Evolutionary conservation across 2,113 vertebrate species (phyloP).

Genomic region (Octodon degus): DNA sequence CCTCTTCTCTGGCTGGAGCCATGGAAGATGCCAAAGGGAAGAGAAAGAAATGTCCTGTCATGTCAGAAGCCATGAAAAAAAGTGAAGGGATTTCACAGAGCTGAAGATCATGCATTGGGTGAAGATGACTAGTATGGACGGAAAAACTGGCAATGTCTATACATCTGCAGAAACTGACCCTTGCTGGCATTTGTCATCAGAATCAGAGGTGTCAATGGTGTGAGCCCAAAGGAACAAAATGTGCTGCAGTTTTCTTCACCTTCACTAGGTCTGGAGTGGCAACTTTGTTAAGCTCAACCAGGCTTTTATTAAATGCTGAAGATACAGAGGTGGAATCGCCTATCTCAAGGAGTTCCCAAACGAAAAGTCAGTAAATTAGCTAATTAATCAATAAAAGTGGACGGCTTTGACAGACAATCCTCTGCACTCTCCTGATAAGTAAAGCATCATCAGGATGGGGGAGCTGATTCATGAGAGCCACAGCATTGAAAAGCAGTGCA

Average conservation of each 20-base stretch:
- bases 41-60: background rate
- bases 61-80: background rate
- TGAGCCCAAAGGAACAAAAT: background rate
- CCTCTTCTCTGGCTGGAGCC: background rate
- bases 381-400: background rate
- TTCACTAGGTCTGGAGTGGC: background rate
- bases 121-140: background rate
- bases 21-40: background rate
- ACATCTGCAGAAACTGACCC: background rate
- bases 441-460: no score
- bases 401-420: background rate
- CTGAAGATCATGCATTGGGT: background rate
- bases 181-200: background rate
- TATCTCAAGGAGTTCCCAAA: background rate
- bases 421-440: background rate
- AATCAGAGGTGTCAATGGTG: background rate
- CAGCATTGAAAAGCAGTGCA: background rate
- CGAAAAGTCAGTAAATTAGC: background rate
- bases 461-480: background rate
- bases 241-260: background rate
- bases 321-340: background rate
- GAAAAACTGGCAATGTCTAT: background rate
- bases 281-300: background rate
- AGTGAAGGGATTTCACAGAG: background rate
- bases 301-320: background rate